Base-by-base conservation (phyloP, 2,797 vertebrate species). In the Glyptemys insculpta region DNA sequence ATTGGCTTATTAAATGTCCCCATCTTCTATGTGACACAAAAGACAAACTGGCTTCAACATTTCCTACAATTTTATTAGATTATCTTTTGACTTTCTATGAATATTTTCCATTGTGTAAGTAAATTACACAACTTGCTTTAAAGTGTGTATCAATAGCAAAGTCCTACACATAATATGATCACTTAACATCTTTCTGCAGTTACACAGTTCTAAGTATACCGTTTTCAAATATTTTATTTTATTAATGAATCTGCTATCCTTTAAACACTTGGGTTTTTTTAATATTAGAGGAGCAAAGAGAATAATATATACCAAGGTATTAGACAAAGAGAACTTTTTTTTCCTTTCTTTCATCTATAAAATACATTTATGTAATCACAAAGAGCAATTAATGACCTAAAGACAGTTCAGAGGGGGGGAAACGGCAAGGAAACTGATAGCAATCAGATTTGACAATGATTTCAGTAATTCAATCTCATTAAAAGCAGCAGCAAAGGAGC, bases 311-410 rank as follows among this genome's bases (percentile, higher is more conserved):
- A 92, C 88, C 81, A 97, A 96, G 81, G 87, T 90, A 91, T 96
- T 94, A 96, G 94, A 81, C 98, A 92, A 96, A 95, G 93, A 98
- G 87, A 68, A 87, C 89, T 92, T 96, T 95, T 93, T 94, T 85
- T 79, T 83, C 79, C 91, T 98, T 97, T 97, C 96, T 94, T 85
- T 93, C 96, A 96, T 95, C 97, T 97, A 98, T 96, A 97, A 98
- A 98, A 96, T 91, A 97, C 95, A 98, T 98, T 98, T 97, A 98
- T 94, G 92, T 95, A 97, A 98, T 95, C 76, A 52, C 98, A 97
- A 98, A 98, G 85, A 96, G 54, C 91, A 96, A 98, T 97, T 98
- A 96, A 97, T 79, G 9, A 96, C 87, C 93, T 85, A 93, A 80
- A 96, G 92, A 95, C 96, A 83, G 94, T 92, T 97, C 59, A 96